Base-by-base conservation (phyloP, 1,140 invertebrate genomes). In the Pogonognathellus flavescens region DNA sequence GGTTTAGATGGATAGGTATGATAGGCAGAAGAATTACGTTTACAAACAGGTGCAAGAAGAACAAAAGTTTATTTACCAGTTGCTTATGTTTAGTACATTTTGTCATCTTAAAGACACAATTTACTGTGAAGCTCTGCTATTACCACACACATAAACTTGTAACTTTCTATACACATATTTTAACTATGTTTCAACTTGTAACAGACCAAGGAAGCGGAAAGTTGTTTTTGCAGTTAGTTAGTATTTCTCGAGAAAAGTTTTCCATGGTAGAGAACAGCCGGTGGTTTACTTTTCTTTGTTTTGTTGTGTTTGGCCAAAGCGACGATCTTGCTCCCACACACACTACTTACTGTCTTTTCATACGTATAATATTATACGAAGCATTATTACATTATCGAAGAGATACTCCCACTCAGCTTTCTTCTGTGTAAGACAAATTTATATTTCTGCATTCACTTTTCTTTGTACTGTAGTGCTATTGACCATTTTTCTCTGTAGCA, bases 261-360 rank as follows among this genome's bases (percentile, higher is more conserved):
- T 66, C 31, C 31, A 41, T 41, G 31, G 53, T 66, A 20, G 62
- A 4, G 62, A 25, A 66, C 62, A 66, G 62, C 62, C 62, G 62
- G 62, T 66, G 62, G 62, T 25, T 66, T 66, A 66, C 62, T 66
- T 66, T 66, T 66, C 22, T 66, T 66, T 66, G 22, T 9, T 66
- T 66, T 66, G 20, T 66, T 66, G 22, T 66, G 62, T 25, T 66
- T 66, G 62, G 25, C 62, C 62, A 25, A 22, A 20, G 20, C 22
- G 25, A 66, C 25, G 22, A 66, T 66, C 62, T 66, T 66, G 62
- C 62, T 25, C 22, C 20, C 14, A 66, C 62, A 66, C 20, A 66
- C 62, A 66, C 62, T 66, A 20, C n/a, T 41, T 41, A 41, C 31
- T 41, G 31, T 41, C 1, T 41, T 6, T 41, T 41, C 31, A 41